Evolutionary conservation across 2,797 vertebrate genomes (phyloP), one percentile per base, ranked within the genome.

Genomic region (Falco rusticolus): DNA sequence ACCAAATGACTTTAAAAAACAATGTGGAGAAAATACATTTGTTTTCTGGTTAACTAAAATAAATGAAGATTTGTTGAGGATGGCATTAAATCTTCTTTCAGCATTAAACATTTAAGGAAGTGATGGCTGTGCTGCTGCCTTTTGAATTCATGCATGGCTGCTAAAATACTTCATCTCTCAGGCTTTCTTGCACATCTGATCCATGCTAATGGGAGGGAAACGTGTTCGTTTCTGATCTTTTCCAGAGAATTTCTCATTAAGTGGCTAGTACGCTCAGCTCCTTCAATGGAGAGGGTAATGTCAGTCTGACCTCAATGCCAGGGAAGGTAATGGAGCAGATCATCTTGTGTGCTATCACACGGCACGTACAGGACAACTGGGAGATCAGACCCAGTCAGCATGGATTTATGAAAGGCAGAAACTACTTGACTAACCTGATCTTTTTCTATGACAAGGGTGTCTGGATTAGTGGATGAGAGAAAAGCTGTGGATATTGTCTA

Each of bases 41-140:
- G 13, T 65, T 68, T 81, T 92, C 57, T 85, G 82, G 18, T 78
- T 50, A 75, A 22, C 57, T 71, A 60, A 85, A 77, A 72, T 8
- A 86, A 92, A 89, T 72, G 22, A 79, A 33, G 47, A 84, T 26
- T 90, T 60, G 66, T 59, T 71, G n/a, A 88, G 57, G 20, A 71
- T 17, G 90, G 54, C 86, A 34, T 66, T 82, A 75, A 60, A 79
- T 53, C 10, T 56, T 94, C 84, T 96, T 93, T 76, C 50, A 39
- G 54, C 29, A 50, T 75, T 95, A 70, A 87, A 50, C 64, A 56
- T 90, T 93, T 70, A 92, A 95, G 15, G 34, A 90, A 92, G 34
- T 16, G 24, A 45, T 47, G 48, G 16, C 31, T 80, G 33, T 57
- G 50, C 86, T 85, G 17, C 66, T 89, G 51, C 56, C n/a, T 82